phyloP scores from a whole-genome alignment of 2,888 invertebrate species.

The Diarsia rubi region DNA sequence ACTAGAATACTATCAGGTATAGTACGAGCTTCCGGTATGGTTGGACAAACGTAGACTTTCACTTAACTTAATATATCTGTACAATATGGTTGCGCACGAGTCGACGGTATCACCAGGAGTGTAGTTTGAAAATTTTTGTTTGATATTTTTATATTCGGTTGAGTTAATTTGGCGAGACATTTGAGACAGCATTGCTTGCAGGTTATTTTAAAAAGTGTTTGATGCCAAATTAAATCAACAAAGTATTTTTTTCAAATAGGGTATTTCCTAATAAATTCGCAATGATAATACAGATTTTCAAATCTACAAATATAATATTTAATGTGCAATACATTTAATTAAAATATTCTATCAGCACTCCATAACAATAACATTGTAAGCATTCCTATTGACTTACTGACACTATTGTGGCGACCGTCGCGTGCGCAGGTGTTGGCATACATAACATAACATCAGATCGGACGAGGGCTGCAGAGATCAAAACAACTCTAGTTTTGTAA shows the following conservation, averaged over 20 bases:
- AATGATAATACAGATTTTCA: slow-evolving; percentile 22
- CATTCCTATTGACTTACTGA: not conserved
- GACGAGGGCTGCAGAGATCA: slow-evolving; percentile 64
- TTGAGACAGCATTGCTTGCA: not conserved
- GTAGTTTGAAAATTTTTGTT: slow-evolving; percentile 9
- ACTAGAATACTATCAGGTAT: slow-evolving; percentile 59
- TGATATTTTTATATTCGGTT: not conserved
- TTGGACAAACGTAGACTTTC: slow-evolving; percentile 80
- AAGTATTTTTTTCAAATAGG: not conserved
- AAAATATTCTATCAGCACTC: slow-evolving; percentile 2
- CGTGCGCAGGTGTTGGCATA: slow-evolving; percentile 65
- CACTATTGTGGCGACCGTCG: slow-evolving; percentile 33
- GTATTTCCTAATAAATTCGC: slow-evolving; percentile 14
- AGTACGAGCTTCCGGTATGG: slow-evolving; percentile 74
- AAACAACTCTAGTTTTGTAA: slow-evolving; percentile 55
- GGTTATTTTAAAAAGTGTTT: not conserved
- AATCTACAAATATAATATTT: slow-evolving; percentile 1
- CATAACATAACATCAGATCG: slow-evolving; percentile 74
- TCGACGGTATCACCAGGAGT: slow-evolving; percentile 21
- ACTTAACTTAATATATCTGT: slow-evolving; percentile 68
- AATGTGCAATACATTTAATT: slow-evolving; percentile 3
- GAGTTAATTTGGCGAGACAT: slow-evolving; percentile 12
- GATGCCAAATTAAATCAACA: slow-evolving; percentile 6
- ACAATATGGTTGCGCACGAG: slow-evolving; percentile 72
- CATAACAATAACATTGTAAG: not conserved